phyloP scores from a whole-genome alignment of 1,140 invertebrate genomes.

The Dreissena polymorpha region DNA sequence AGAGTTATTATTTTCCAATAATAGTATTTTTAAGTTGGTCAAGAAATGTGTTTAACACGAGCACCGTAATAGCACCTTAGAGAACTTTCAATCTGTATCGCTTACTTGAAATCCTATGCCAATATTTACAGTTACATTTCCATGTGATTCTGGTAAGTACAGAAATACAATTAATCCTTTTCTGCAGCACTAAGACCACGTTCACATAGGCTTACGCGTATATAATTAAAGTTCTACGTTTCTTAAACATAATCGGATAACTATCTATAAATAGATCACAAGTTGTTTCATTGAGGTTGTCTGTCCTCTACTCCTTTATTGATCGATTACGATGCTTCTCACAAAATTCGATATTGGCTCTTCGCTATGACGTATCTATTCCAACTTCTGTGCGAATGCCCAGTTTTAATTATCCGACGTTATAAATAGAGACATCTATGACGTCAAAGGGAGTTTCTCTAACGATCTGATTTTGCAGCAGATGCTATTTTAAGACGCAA shows the following conservation, averaged over 20 bases:
- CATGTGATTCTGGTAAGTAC: too few species aligned
- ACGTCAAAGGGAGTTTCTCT: constrained; percentile 56
- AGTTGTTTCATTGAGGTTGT: not conserved
- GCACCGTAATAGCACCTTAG: too few species aligned
- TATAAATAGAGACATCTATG: constrained; percentile 41
- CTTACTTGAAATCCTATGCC: too few species aligned
- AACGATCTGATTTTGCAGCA: not conserved
- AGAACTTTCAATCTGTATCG: too few species aligned
- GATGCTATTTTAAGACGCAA: too few species aligned
- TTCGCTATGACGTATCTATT: constrained; percentile 10
- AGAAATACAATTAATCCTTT: too few species aligned
- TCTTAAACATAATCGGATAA: not conserved
- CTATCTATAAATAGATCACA: not conserved
- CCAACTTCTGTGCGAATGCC: constrained; percentile 44
- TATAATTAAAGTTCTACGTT: not conserved
- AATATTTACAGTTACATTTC: too few species aligned
- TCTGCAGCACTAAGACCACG: too few species aligned
- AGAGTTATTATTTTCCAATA: constrained; percentile 3
- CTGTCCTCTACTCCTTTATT: not conserved
- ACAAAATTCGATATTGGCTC: too few species aligned
- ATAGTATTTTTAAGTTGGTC: not conserved
- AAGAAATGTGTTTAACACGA: not conserved
- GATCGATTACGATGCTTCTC: too few species aligned
- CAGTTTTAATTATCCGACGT: constrained; percentile 54
- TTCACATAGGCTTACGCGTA: too few species aligned